Conservation (phyloP, 2,888 invertebrate species). For the Agapetus fuscipes region DNA sequence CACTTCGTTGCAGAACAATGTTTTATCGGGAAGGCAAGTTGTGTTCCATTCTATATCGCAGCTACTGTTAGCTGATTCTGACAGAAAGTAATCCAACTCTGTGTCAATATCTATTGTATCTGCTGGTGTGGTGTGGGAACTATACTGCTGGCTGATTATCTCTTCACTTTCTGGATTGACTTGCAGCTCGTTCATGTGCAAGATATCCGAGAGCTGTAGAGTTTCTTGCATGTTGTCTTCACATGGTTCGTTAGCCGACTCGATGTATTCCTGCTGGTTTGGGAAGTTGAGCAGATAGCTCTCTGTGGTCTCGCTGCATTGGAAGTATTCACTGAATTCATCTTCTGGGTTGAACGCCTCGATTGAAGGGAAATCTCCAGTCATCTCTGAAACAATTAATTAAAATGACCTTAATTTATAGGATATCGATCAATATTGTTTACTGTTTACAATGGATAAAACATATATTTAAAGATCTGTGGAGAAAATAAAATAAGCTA, state of each 20-base stretch:
- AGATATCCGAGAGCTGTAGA: conserved; percentile 14
- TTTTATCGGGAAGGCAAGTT: conserved; percentile 40
- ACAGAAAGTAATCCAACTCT: conserved; percentile 16
- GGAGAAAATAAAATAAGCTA: no score
- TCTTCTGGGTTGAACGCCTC: conserved; percentile 3
- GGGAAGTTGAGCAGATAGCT: conserved; percentile 4
- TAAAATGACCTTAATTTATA: no score
- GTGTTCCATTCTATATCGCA: conserved; percentile 26
- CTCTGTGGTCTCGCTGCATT: conserved; percentile 5
- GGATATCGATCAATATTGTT: no score
- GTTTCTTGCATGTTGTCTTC: neutral
- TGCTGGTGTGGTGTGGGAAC: neutral
- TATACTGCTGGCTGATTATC: neutral
- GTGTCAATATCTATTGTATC: conserved; percentile 11
- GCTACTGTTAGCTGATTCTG: conserved; percentile 7
- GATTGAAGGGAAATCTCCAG: conserved; percentile 4
- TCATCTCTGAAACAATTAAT: conserved; percentile 9
- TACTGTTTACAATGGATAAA: no score
- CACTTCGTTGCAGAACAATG: conserved; percentile 45
- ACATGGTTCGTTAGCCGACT: neutral
- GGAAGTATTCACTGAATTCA: conserved; percentile 5
- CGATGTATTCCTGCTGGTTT: conserved; percentile 2
- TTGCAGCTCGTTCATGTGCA: conserved; percentile 15
- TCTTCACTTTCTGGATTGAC: conserved; percentile 13
- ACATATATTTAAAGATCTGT: no score